Evolutionary conservation across 2,797 vertebrate species (phyloP), one percentile per base, ranked within the genome.

Genomic region (Triplophysa bombifrons): DNA sequence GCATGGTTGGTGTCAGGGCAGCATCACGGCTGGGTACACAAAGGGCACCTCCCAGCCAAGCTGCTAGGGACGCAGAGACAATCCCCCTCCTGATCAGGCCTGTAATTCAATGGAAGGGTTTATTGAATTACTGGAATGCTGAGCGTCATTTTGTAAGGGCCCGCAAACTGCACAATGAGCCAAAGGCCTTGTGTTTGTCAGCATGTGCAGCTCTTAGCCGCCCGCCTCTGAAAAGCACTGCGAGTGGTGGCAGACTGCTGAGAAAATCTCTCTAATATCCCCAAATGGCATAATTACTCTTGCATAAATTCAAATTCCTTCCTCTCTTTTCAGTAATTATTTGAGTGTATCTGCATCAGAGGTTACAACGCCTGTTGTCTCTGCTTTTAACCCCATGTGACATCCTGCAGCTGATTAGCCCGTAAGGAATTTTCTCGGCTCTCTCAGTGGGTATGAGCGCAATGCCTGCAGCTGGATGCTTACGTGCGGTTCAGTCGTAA

Each of bases 1-100:
- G 83, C 91, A 92, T 92, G 91, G 91, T 91, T 84, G 65, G 89
- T 93, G 92, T 93, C 90, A 88, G 90, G 87, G 88, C 89, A 89
- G 88, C 88, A 85, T 84, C 86, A 80, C 88, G 80, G 86, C 88
- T 87, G 84, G 84, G 80, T 86, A 90, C 89, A 93, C 89, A 91
- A 92, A 92, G 89, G 88, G 89, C 89, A 89, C 87, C 88, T 91
- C 87, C 87, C 88, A 90, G 89, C 85, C 88, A 90, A 89, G 91
- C 91, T 92, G 87, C 90, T 88, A 70, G 86, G 83, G 86, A 91
- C 77, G 56, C 80, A 86, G 84, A 90, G 86, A 90, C 86, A 85
- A 86, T 82, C 86, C 84, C 80, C 83, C 87, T 85, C 81, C 84
- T 84, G 82, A 90, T 90, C 88, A 85, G 83, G 81, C 85, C 86